Base-by-base conservation (phyloP, 2,797 vertebrate genomes). In the Poecilia picta region DNA sequence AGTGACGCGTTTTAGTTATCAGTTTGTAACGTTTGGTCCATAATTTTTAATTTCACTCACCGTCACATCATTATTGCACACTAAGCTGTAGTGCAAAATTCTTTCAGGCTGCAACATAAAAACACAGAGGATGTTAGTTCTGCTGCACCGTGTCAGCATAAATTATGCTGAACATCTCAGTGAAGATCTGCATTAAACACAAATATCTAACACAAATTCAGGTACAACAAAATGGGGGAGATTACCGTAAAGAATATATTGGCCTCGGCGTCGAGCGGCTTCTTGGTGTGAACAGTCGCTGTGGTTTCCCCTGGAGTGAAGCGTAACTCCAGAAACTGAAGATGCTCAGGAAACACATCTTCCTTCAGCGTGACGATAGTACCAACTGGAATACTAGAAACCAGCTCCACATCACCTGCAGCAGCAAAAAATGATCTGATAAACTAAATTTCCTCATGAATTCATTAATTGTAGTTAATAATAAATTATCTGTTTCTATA, bases 361-460 rank as follows among this genome's bases (percentile, higher is more conserved):
- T 0, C 0, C 46, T 80, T 83, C 47, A 95, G 83, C 8, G 8
- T 41, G 64, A 95, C 73, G 0, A 0, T 2, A 1, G 8, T 85
- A 0, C 84, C 73, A 23, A 71, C 1, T 18, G 33, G 1, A 23
- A 96, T 93, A 11, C 82, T 84, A 39, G 5, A 87, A 41, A 96
- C 33, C 83, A 39, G 0, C 92, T 96, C 95, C 76, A 96, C 89
- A 11, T 88, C 92, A 46, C 96, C 96, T 96, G 83, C 45, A 85
- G 62, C 64, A 79, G 46, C 76, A 85, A 8, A 78, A n/a, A 15
- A 15, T 3, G 1, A 23, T 20, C 8, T 4, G 15, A 62, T 8
- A 2, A 73, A 75, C 13, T 70, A 41, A 0, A 64, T 11, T 4
- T 46, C 2, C 0, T n/a, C 16, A 28, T 23, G n/a, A 36, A 20